Base-by-base conservation (phyloP, 2,113 vertebrate species). In the Calidris pygmaea region DNA sequence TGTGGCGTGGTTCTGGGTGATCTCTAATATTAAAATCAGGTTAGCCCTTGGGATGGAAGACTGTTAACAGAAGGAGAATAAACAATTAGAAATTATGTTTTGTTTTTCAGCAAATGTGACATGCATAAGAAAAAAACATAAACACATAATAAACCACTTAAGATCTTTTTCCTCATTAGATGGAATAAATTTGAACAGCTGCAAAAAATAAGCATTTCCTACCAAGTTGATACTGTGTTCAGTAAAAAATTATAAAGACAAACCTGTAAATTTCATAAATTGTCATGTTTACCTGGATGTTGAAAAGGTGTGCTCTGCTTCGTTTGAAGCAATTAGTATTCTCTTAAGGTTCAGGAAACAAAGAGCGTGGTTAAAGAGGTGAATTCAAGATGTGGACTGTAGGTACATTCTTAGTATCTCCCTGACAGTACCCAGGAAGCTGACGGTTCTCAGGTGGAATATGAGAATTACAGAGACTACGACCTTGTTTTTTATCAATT, bases 391-490 rank as follows among this genome's bases (percentile, higher is more conserved):
- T n/a, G 13, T 9, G 29, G 68, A 41, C 12, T 26, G 35, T 17
- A 26, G n/a, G 75, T 59, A 26, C 3, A 2, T 39, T 41, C 60
- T 41, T 9, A 14, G 70, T 27, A 32, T 22, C 4, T 18, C 50
- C 2, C 65, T 19, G 75, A 2, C 12, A 45, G 45, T 6, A 60
- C 23, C 72, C 22, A 67, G n/a, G 18, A 23, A 34, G 39, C 26
- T 47, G 4, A 0, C 21, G 12, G 32, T 7, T 39, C 77, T 27
- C 41, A 19, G 56, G 29, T 71, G 47, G 50, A 41, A 6, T 2
- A 1, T 8, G 52, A 29, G 50, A 78, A 1, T 11, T 21, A 2
- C 10, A 22, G 22, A 62, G 23, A 9, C 66, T 18, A 41, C 1
- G 16, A 3, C 9, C 8, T 18, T 7, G 48, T 55, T 24, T 24